Base-by-base conservation (phyloP, 2,113 vertebrate species). In the Alethe diademata region DNA sequence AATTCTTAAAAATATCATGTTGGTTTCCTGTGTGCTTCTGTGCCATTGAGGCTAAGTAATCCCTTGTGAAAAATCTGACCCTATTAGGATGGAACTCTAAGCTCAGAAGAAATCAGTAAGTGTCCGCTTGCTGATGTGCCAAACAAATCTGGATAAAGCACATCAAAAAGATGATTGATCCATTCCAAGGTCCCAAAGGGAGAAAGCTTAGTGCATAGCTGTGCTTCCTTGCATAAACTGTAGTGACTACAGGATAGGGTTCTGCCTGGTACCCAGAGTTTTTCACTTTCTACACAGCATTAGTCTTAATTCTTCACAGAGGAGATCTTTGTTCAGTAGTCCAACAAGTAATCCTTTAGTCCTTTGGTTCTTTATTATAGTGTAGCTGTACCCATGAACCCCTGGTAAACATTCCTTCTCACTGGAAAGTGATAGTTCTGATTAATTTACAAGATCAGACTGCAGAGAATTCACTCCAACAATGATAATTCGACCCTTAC, bases 131-230 rank as follows among this genome's bases (percentile, higher is more conserved):
- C 36, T 69, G 42, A 3, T 87, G 38, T 72, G 62, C 74, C 85
- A 90, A 86, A 67, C 57, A 83, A 85, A 79, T 93, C 61, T 91
- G 62, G 42, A 82, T 82, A 72, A 92, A 93, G 53, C 57, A 69
- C 61, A 61, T 85, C 14, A 89, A 89, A 94, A 80, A 78, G 45
- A 76, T 26, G 26, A 65, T 8, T 11, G 58, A 78, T 90, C 42
- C 35, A 73, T 75, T 93, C 69, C 67, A 0, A 51, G 14, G 54
- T 88, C 78, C 45, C 78, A 90, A 76, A 88, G 81, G 93, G 54
- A 91, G 26, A 69, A 64, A 64, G 14, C 42, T 87, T 69, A 47
- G 29, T 62, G 66, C 38, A 40, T 84, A 69, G 54, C 58, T 87
- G 23, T 85, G n/a, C 38, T 85, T 93, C 50, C 42, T 78, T 66